These are phyloP conservation scores for Psettodes erumei DNA, from an alignment of 2,113 vertebrate species.

Conservation along the genomic window DNA sequence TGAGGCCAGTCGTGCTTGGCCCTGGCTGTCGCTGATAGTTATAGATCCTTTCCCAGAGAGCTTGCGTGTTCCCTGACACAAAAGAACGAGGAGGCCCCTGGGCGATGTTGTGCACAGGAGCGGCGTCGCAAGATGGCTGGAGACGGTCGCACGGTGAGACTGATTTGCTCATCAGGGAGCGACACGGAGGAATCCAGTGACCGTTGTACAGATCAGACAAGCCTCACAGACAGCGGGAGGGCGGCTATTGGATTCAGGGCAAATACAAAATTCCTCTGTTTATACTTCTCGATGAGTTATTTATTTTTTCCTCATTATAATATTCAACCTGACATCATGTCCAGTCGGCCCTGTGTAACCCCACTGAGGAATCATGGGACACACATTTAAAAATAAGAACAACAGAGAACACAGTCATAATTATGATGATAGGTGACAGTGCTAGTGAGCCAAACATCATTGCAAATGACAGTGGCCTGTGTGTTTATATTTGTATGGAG, in stretches of 20 bases:
- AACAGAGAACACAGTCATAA: constrained; percentile 65
- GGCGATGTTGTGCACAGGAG: constrained; percentile 61
- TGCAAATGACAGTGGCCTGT: constrained; percentile 73
- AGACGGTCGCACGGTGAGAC: constrained; percentile 65
- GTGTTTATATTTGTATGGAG: constrained; percentile 67
- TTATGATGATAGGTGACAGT: constrained; percentile 81
- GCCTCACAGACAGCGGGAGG: constrained; percentile 64
- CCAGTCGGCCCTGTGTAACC: constrained; percentile 74
- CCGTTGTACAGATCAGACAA: constrained; percentile 73
- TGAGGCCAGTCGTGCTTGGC: constrained; percentile 55
- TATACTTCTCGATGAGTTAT: constrained; percentile 77
- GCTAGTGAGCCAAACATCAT: constrained; percentile 74
- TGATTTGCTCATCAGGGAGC: constrained; percentile 73
- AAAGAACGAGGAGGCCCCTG: constrained; percentile 71
- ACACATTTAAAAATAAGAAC: constrained; percentile 76
- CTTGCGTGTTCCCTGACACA: constrained; percentile 70
- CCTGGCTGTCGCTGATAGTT: constrained; percentile 78
- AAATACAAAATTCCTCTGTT: constrained; percentile 72
- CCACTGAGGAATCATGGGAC: constrained; percentile 74
- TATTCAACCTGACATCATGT: constrained; percentile 82
- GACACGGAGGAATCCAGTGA: constrained; percentile 65
- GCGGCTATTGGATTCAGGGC: constrained; percentile 75
- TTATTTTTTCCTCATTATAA: constrained; percentile 81
- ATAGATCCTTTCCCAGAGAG: constrained; percentile 73
- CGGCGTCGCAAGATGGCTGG: constrained; percentile 57